Evolutionary conservation across 2,888 invertebrate genomes (phyloP).

Genomic region (Troglohyphantes excavatus): DNA sequence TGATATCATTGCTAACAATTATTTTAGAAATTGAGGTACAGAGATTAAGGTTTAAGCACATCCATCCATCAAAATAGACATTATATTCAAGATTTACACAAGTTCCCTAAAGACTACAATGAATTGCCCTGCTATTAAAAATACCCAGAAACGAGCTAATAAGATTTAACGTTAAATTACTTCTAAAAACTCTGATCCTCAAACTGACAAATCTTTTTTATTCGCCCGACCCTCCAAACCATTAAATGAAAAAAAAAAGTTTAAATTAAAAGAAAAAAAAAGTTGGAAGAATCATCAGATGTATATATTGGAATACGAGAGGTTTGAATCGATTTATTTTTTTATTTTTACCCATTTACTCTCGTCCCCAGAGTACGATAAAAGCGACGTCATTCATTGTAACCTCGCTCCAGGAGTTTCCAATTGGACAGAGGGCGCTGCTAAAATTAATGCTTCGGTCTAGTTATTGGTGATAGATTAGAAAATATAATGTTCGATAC

Average conservation of each 20-base stretch:
- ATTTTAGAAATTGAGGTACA: no score
- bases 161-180: no score
- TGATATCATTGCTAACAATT: no score
- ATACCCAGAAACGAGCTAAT: no score
- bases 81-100: no score
- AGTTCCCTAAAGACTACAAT: no score
- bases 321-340: slow-evolving; percentile 70
- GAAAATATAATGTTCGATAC: slow-evolving; percentile 63
- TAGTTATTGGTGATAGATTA: slow-evolving; percentile 77
- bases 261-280: slow-evolving; percentile 44
- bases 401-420: slow-evolving; percentile 49
- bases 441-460: slow-evolving; percentile 73
- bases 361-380: slow-evolving; percentile 65
- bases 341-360: slow-evolving; percentile 75
- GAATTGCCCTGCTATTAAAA: no score
- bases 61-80: no score
- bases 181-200: no score
- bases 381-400: slow-evolving; percentile 75
- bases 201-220: no score
- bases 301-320: slow-evolving; percentile 76
- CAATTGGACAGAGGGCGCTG: slow-evolving; percentile 58
- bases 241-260: neutral
- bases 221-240: no score
- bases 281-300: slow-evolving; percentile 35
- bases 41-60: no score